These are phyloP conservation scores for Misgurnus mizolepis DNA, from an alignment of 2,113 vertebrate species.

Conservation along the genomic window DNA sequence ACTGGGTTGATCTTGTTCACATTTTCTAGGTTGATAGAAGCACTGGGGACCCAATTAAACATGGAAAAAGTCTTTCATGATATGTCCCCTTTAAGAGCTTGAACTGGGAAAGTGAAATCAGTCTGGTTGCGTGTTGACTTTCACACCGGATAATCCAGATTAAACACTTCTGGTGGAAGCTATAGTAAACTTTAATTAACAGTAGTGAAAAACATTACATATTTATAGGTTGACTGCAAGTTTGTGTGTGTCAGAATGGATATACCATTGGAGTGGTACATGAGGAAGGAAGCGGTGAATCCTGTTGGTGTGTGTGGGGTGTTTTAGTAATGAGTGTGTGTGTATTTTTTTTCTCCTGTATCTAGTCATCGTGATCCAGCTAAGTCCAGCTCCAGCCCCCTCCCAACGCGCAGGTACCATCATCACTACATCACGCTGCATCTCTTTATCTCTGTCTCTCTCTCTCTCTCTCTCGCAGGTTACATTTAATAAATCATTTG, in stretches of 20 bases:
- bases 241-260: background rate
- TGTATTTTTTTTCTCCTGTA: conserved; percentile 80
- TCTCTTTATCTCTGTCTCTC: conserved; percentile 62
- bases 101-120: no score
- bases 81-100: no score
- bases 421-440: conserved; percentile 63
- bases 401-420: conserved; percentile 96
- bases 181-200: no score
- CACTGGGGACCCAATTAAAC: no score
- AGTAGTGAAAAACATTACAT: no score
- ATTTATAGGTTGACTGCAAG: background rate
- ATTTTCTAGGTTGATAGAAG: no score
- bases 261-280: background rate
- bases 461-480: conserved; percentile 67
- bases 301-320: conserved; percentile 27
- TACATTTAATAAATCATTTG: conserved; percentile 29
- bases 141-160: no score
- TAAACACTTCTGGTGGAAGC: no score
- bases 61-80: no score
- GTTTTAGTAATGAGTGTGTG: conserved; percentile 54
- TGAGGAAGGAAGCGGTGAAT: background rate
- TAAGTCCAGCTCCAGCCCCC: conserved; percentile 97
- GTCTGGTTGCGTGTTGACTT: no score
- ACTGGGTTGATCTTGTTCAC: no score
- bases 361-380: conserved; percentile 98